These are phyloP conservation scores for Pogoniulus pusillus DNA, from an alignment of 2,797 vertebrate genomes.

Conservation along the genomic window DNA sequence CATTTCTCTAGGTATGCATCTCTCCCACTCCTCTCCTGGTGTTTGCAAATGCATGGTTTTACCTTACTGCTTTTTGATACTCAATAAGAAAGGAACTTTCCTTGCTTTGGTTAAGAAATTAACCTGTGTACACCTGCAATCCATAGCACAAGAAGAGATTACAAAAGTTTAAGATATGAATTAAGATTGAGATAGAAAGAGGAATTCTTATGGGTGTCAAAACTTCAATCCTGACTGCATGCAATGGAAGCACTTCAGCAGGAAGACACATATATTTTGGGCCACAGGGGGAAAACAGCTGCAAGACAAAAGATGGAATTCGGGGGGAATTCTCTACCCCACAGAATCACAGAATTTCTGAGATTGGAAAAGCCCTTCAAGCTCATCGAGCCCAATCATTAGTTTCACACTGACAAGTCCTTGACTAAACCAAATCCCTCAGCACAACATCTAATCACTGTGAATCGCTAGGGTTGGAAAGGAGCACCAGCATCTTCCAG, in stretches of 20 bases:
- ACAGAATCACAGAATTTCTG: no score
- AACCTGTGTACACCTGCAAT: neutral
- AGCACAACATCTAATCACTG: no score
- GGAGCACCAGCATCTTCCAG: no score
- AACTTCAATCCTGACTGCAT: neutral
- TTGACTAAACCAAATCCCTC: no score
- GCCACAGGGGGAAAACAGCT: neutral
- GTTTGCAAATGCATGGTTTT: neutral
- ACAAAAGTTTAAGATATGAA: neutral
- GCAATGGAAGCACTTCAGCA: neutral
- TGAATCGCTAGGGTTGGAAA: no score
- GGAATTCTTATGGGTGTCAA: neutral
- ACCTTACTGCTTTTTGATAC: neutral
- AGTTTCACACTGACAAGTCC: no score
- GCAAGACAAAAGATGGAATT: neutral
- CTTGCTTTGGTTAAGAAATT: neutral
- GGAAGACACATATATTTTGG: constrained; percentile 1
- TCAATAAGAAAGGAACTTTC: neutral
- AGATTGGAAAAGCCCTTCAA: no score
- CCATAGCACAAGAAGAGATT: neutral
- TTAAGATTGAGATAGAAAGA: neutral
- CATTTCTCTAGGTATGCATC: neutral
- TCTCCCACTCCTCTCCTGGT: neutral
- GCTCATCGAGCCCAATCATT: no score
- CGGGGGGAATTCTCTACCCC: neutral